Conservation (phyloP, 2,797 vertebrate species). For the Margarornis squamiger region DNA sequence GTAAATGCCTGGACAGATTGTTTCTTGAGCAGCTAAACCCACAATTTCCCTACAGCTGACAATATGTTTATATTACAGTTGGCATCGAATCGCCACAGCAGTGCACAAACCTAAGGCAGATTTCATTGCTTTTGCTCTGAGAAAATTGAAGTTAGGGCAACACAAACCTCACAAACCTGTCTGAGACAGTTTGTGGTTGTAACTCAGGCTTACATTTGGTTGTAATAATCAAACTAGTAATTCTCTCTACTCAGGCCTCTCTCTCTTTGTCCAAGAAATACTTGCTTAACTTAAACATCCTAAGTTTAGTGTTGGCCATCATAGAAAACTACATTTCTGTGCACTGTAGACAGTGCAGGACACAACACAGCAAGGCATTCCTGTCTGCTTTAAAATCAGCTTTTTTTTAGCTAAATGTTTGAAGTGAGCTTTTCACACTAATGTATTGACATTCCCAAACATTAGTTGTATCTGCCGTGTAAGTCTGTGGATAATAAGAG, state of each 20-base stretch:
- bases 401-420: background rate
- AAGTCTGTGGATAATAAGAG: background rate
- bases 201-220: background rate
- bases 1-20: background rate
- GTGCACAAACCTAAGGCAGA: background rate
- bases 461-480: background rate
- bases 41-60: background rate
- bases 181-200: background rate
- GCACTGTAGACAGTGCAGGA: background rate
- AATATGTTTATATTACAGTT: background rate
- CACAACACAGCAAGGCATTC: background rate
- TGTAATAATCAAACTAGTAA: background rate
- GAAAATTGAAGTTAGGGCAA: background rate
- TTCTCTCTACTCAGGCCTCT: background rate
- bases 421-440: background rate
- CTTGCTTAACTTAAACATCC: background rate
- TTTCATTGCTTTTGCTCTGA: background rate
- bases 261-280: background rate
- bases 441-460: fast-evolving
- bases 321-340: background rate
- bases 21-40: background rate
- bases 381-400: background rate
- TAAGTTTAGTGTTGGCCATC: background rate
- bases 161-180: background rate
- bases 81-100: background rate